Conservation (phyloP, 2,888 invertebrate species). For the Platycheirus rosarum region DNA sequence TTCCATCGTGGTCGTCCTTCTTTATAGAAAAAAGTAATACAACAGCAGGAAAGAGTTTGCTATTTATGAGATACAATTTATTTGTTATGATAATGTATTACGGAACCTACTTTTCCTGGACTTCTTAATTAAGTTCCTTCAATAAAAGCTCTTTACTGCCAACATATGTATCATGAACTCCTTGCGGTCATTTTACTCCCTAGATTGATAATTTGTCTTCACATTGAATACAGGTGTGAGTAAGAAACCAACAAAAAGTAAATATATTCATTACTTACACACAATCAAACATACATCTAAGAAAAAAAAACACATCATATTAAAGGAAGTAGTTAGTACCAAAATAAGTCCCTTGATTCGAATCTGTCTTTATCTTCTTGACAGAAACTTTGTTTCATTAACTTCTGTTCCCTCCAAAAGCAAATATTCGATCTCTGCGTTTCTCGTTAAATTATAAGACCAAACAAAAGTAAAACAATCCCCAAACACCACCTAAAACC, state of each 20-base stretch:
- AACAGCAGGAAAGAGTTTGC: too few relatives aligned
- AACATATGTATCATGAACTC: too few relatives aligned
- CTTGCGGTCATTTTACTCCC: too few relatives aligned
- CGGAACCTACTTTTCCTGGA: not conserved
- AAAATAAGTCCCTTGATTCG: conserved; percentile 33
- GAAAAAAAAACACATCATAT: not conserved
- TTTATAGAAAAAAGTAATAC: too few relatives aligned
- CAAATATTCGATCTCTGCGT: conserved; percentile 17
- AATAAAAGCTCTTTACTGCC: conserved; percentile 13
- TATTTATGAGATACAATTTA: too few relatives aligned
- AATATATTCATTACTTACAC: too few relatives aligned
- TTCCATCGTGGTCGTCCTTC: too few relatives aligned
- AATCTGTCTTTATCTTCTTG: conserved; percentile 26
- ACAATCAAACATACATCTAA: too few relatives aligned
- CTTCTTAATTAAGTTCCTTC: conserved; percentile 11
- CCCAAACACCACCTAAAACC: not conserved
- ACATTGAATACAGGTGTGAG: too few relatives aligned
- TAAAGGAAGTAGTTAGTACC: conserved; percentile 32
- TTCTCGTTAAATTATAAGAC: not conserved
- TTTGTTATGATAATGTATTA: too few relatives aligned
- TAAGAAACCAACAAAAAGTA: too few relatives aligned
- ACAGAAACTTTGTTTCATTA: conserved; percentile 37
- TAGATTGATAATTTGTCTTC: too few relatives aligned
- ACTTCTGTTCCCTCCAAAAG: conserved; percentile 10
- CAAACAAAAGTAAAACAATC: conserved; percentile 1